Evolutionary conservation across 2,888 invertebrate genomes (phyloP).

Genomic region (Drosophila algonquin): DNA sequence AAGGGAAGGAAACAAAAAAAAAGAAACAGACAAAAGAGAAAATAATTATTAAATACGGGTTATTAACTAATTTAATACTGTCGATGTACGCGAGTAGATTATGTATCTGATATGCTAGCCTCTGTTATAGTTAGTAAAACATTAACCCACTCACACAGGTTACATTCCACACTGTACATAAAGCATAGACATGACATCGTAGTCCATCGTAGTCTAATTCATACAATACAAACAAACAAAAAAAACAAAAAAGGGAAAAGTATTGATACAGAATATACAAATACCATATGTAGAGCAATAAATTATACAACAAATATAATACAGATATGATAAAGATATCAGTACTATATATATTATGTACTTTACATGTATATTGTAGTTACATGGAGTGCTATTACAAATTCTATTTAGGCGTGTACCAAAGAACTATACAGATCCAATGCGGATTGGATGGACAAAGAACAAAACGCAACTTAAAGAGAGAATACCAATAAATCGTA

Average conservation of each 20-base stretch:
- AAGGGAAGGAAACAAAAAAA: slow-evolving; percentile 37
- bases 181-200: slow-evolving; percentile 46
- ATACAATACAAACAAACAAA: slow-evolving; percentile 38
- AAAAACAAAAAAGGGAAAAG: background rate
- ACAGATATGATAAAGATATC: slow-evolving; percentile 35
- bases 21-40: slow-evolving; percentile 15
- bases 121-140: slow-evolving; percentile 76
- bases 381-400: slow-evolving; percentile 52
- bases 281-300: slow-evolving; percentile 68
- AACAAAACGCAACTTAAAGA: slow-evolving; percentile 20
- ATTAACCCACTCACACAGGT: slow-evolving; percentile 36
- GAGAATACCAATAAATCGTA: slow-evolving; percentile 39
- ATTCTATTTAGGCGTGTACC: slow-evolving; percentile 71
- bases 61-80: slow-evolving; percentile 35
- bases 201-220: slow-evolving; percentile 15
- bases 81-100: slow-evolving; percentile 35
- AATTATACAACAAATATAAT: slow-evolving; percentile 52
- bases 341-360: slow-evolving; percentile 37
- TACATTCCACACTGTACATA: slow-evolving; percentile 63
- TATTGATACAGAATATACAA: slow-evolving; percentile 39
- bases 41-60: slow-evolving; percentile 21
- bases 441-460: slow-evolving; percentile 5
- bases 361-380: slow-evolving; percentile 58
- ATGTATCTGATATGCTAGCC: slow-evolving; percentile 60
- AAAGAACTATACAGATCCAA: slow-evolving; percentile 53